These are phyloP conservation scores for Pachydiplax longipennis DNA, from an alignment of 2,888 invertebrate genomes.

Conservation along the genomic window DNA sequence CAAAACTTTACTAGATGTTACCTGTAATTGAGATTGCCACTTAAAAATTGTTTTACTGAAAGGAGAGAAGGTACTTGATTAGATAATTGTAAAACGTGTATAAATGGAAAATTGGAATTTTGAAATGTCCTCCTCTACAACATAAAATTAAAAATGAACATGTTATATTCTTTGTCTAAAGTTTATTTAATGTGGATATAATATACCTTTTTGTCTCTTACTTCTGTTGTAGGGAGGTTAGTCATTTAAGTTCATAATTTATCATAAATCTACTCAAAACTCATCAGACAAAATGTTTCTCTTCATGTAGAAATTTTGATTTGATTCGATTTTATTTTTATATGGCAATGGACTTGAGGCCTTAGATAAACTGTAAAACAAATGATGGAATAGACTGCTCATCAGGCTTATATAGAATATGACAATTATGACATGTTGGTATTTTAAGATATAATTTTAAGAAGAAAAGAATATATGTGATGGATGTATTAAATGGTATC, in stretches of 20 bases:
- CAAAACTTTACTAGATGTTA: not conserved
- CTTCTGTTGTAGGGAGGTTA: not conserved
- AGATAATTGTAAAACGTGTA: too few relatives aligned
- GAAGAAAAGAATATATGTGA: constrained; percentile 16
- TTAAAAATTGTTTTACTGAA: not conserved
- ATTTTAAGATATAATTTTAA: constrained; percentile 44
- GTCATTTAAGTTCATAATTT: not conserved
- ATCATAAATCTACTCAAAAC: not conserved
- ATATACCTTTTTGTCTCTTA: not conserved
- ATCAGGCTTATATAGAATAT: constrained; percentile 36
- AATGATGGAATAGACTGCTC: constrained; percentile 32
- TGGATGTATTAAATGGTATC: constrained; percentile 15
- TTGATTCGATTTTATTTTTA: not conserved
- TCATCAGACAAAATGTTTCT: too few relatives aligned
- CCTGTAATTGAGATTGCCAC: not conserved
- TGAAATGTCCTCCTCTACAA: too few relatives aligned
- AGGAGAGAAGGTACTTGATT: too few relatives aligned
- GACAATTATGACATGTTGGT: constrained; percentile 26
- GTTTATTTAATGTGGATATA: not conserved
- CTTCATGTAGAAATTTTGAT: not conserved
- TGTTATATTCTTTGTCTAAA: not conserved
- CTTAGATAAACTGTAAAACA: constrained; percentile 40
- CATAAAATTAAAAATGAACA: too few relatives aligned
- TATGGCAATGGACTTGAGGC: constrained; percentile 44
- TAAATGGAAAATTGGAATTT: too few relatives aligned